Percentiles rank a stretch among this genome's conserved stretches.
These are phyloP conservation scores for Homarus americanus DNA, from an alignment of 1,140 invertebrate species.

Conservation along the genomic window DNA sequence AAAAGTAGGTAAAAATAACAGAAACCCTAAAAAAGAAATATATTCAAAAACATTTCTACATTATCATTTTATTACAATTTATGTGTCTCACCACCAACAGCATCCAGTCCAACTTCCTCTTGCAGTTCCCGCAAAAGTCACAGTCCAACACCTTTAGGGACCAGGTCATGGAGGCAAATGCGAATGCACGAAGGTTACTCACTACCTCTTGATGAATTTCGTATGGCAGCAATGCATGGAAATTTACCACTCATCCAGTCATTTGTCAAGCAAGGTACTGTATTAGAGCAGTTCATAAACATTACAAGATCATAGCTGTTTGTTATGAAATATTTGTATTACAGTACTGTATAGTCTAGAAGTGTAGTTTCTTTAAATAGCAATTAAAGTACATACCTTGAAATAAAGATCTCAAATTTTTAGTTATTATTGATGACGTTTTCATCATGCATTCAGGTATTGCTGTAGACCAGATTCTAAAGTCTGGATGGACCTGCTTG, in stretches of 20 bases:
- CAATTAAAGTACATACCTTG: not conserved
- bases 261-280: slow-evolving; percentile 46
- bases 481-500: slow-evolving; percentile 79
- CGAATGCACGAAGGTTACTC: slow-evolving; percentile 62
- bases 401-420: not conserved
- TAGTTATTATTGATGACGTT: not conserved
- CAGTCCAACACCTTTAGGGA: slow-evolving; percentile 12
- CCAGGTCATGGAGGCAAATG: slow-evolving; percentile 29
- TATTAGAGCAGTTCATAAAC: not conserved
- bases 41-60: no score
- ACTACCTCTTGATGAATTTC: slow-evolving; percentile 55
- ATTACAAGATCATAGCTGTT: not conserved
- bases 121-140: slow-evolving; percentile 39
- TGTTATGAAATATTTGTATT: no score
- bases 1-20: no score
- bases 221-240: slow-evolving; percentile 61
- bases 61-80: not conserved
- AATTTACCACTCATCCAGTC: slow-evolving; percentile 53
- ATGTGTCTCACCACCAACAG: not conserved
- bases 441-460: slow-evolving; percentile 72
- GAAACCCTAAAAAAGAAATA: no score
- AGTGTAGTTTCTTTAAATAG: no score
- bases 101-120: slow-evolving; percentile 43
- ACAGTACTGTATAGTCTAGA: not conserved
- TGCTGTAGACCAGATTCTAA: slow-evolving; percentile 78